These are phyloP conservation scores for Heliconius aoede DNA, from an alignment of 2,888 invertebrate species.

Conservation along the genomic window DNA sequence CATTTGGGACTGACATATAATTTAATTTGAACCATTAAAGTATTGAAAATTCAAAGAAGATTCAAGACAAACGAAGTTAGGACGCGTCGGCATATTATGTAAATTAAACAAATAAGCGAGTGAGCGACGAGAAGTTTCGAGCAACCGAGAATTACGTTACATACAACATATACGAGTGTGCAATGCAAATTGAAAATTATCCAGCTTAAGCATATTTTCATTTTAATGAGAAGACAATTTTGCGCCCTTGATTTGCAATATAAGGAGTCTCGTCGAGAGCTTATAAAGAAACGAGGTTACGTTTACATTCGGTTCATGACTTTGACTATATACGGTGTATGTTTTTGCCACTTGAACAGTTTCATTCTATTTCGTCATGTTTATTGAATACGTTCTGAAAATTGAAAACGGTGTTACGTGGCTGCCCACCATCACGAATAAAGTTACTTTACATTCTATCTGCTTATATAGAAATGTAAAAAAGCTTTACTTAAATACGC, in stretches of 20 bases:
- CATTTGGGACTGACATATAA: no score
- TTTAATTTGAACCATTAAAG: background rate
- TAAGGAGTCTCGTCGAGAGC: conserved; percentile 59
- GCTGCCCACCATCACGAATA: background rate
- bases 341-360: conserved; percentile 45
- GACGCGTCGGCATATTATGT: background rate
- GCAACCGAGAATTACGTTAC: background rate
- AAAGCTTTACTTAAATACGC: background rate
- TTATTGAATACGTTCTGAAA: conserved; percentile 29
- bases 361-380: conserved; percentile 42
- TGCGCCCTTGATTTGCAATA: conserved; percentile 62
- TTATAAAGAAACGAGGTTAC: conserved; percentile 65
- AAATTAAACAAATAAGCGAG: background rate
- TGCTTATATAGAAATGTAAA: background rate
- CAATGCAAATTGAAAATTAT: conserved; percentile 39
- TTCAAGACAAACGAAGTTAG: background rate
- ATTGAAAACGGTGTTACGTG: conserved; percentile 23
- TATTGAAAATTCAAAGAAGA: background rate
- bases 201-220: conserved; percentile 43
- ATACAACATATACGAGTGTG: background rate
- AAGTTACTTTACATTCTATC: background rate
- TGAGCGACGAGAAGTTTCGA: background rate
- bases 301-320: conserved; percentile 62
- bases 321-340: conserved; percentile 56
- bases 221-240: conserved; percentile 57